Evolutionary conservation across 2,113 vertebrate species (phyloP).

Genomic region (Pan paniscus): DNA sequence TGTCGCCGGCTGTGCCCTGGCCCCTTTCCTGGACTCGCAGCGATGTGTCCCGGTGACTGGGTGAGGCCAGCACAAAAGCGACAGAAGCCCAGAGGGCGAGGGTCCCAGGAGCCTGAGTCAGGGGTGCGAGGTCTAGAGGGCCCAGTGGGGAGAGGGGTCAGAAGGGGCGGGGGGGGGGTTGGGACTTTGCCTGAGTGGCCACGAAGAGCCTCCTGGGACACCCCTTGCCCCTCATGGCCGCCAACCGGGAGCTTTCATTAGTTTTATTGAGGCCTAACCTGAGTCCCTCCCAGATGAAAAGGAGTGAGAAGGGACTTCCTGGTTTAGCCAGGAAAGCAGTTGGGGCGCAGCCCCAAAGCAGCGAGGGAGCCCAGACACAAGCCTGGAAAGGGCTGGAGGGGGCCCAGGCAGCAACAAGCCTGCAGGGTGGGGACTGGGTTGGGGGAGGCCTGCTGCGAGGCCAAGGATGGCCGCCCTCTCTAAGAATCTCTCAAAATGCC

Average conservation of each 20-base stretch:
- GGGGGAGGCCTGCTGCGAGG: neutral
- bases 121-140: rapidly evolving
- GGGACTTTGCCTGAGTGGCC: neutral
- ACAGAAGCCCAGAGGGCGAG: neutral
- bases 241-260: neutral
- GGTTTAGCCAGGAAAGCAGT: neutral
- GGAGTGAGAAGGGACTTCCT: rapidly evolving
- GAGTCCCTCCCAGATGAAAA: neutral
- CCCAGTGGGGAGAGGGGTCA: neutral
- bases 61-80: neutral
- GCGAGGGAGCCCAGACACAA: too few relatives aligned
- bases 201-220: neutral
- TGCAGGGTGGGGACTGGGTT: rapidly evolving
- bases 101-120: neutral
- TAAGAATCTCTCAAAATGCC: neutral
- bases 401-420: rapidly evolving
- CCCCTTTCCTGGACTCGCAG: too few relatives aligned
- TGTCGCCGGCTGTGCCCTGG: rapidly evolving
- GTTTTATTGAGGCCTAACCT: neutral
- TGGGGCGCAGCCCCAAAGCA: too few relatives aligned
- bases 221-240: neutral
- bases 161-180: neutral
- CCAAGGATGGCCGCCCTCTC: neutral
- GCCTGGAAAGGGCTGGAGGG: neutral
- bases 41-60: rapidly evolving